phyloP scores from a whole-genome alignment of 2,888 invertebrate species.

The Caenorhabditis sinica region DNA sequence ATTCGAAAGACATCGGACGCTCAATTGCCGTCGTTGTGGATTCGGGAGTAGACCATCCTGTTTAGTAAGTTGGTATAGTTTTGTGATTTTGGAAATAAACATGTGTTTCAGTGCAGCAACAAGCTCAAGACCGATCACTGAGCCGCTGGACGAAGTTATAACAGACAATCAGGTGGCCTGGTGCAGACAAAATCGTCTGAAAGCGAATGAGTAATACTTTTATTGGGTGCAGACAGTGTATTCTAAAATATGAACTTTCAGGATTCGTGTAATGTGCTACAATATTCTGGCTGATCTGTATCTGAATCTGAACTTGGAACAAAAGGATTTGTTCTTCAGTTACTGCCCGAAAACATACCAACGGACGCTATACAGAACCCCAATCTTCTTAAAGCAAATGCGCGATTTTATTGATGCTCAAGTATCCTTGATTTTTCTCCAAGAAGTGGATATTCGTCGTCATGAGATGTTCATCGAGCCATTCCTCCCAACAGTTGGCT shows the following conservation, averaged over 20 bases:
- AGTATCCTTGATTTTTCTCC: constrained; percentile 83
- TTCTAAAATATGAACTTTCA: constrained; percentile 13
- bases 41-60: constrained; percentile 38
- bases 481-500: constrained; percentile 32
- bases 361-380: constrained; percentile 91
- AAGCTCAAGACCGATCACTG: not conserved
- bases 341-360: constrained; percentile 92
- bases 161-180: constrained; percentile 47
- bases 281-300: constrained; percentile 95
- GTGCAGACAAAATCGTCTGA: constrained; percentile 33
- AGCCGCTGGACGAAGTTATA: constrained; percentile 24
- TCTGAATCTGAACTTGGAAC: constrained; percentile 89
- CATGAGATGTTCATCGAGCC: constrained; percentile 21
- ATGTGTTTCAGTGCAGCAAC: constrained; percentile 42
- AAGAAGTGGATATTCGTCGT: constrained; percentile 90
- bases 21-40: constrained; percentile 51
- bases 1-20: constrained; percentile 20
- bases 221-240: too few species aligned
- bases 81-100: not conserved
- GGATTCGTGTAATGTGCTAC: constrained; percentile 69
- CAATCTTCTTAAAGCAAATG: constrained; percentile 91
- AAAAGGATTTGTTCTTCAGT: constrained; percentile 88
- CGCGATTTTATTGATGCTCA: constrained; percentile 86
- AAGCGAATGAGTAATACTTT: constrained; percentile 6
- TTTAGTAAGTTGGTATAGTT: constrained; percentile 26